Evolutionary conservation across 2,797 vertebrate genomes (phyloP), one percentile per base, ranked within the genome.

Genomic region (Xiphophorus birchmanni): DNA sequence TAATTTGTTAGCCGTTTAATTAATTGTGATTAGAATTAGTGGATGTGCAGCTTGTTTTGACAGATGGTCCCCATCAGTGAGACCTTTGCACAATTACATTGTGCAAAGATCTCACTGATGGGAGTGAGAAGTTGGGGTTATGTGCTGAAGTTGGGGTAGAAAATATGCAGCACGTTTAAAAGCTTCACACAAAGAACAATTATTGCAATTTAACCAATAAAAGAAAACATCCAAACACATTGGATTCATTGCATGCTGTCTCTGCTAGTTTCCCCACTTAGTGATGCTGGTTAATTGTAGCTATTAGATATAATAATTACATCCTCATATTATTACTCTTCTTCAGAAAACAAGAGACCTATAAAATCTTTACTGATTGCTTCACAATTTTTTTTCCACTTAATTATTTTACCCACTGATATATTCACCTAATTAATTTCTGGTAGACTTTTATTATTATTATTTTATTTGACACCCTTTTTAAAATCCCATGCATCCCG

Each of bases 1-100:
- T 94, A 96, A 96, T 97, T 97, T 98, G 97, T 98, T 98, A 97
- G 96, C 95, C 95, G 94, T 97, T 97, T 96, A 97, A 98, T 98
- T 98, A 98, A 98, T 98, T 98, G 96, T 95, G 97, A 97, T 97
- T 97, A 97, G 95, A 96, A 91, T 95, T 94, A 93, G 92, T 90
- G 95, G 96, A 96, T 96, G 95, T 97, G 94, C 94, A 93, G 95
- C 93, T 93, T 95, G 91, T 95, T 95, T 96, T 96, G 96, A 96
- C 97, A 99, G 97, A 98, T 97, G 97, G 96, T 90, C 95, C 96
- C 95, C 97, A 97, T 97, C 96, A 97, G 91, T 90, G 94, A 95
- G 96, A 97, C 97, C 94, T 96, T 96, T 96, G 93, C 92, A 94
- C 95, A 95, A 96, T 96, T 95, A 95, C 94, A 95, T 95, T 47